These are phyloP conservation scores for Pogoniulus pusillus DNA, from an alignment of 2,797 vertebrate genomes.

Conservation along the genomic window DNA sequence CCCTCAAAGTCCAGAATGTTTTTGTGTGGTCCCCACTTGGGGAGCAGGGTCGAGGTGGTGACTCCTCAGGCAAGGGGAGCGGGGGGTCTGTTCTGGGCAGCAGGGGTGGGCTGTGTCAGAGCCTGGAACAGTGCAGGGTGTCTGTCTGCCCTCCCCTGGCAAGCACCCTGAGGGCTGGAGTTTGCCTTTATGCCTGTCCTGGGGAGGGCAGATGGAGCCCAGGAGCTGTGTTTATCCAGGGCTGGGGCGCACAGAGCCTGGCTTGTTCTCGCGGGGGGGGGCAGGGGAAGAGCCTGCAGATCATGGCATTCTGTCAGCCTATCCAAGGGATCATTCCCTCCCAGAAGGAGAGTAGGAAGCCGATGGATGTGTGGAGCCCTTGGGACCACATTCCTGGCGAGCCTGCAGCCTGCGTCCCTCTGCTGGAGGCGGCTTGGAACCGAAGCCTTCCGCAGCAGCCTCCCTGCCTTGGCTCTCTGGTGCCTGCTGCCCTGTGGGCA, in stretches of 20 bases:
- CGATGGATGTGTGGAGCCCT: slow-evolving; percentile 20
- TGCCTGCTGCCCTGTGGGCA: neutral
- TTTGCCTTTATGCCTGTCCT: slow-evolving; percentile 45
- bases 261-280: slow-evolving; percentile 49
- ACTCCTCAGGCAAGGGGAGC: neutral
- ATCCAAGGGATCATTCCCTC: slow-evolving; percentile 61
- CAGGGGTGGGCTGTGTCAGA: neutral
- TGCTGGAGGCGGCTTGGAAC: slow-evolving; percentile 17
- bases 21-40: neutral
- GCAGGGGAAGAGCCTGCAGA: slow-evolving; percentile 50
- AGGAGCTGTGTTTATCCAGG: slow-evolving; percentile 53
- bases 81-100: neutral
- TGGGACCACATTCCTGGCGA: slow-evolving; percentile 65
- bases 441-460: neutral
- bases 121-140: neutral
- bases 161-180: neutral
- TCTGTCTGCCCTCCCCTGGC: neutral
- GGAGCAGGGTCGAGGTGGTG: neutral
- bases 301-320: slow-evolving; percentile 68
- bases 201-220: slow-evolving; percentile 58
- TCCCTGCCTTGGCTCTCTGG: fast-evolving
- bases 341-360: slow-evolving; percentile 49
- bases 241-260: slow-evolving; percentile 26
- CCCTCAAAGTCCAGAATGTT: no score
- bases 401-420: slow-evolving; percentile 32